Base-by-base conservation (phyloP, 2,888 invertebrate genomes). In the Drosophila putrida region DNA sequence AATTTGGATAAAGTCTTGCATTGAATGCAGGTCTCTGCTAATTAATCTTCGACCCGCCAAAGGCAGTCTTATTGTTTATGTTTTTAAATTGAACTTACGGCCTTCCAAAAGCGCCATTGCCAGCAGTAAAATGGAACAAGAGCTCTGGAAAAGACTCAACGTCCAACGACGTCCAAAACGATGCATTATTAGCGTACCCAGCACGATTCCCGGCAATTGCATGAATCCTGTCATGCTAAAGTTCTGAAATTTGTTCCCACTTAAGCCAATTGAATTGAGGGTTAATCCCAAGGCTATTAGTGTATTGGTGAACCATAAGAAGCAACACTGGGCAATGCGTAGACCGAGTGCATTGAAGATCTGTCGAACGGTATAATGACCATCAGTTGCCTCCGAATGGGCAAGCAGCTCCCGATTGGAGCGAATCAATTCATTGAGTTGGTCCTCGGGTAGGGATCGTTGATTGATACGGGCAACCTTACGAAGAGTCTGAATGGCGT, bases 221-320 rank as follows among this genome's bases (percentile, higher is more conserved):
- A 96, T 94, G 41, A 91, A 53, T 6, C 90, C 90, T 5, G 89
- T 88, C 15, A 90, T 63, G 68, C 96, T 95, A 82, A 96, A 97
- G 91, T 96, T 97, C 5, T 95, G 89, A 89, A 96, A 96, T 80
- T 95, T 95, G 91, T 96, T 95, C 4, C 96, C 96, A 4, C 94
- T 87, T 38, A 97, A 92, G 0, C 95, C 93, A 0, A 95, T 95
- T 0, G 96, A 95, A 91, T 96, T 96, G 53, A 97, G 93, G 0
- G 96, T 96, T 39, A 97, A 91, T 0, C 97, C 96, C 84, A 96
- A 95, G 88, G 95, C 96, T 4, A 96, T 94, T 70, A 96, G 95
- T 0, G 95, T 95, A 77, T 95, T 95, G 0, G 96, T 95, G 20
- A 96, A 94, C 96, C 96, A 96, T 92, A 96, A 96, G 73, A 96